These are phyloP conservation scores for Willowsia nigromaculata DNA, from an alignment of 2,888 invertebrate genomes.

Conservation along the genomic window DNA sequence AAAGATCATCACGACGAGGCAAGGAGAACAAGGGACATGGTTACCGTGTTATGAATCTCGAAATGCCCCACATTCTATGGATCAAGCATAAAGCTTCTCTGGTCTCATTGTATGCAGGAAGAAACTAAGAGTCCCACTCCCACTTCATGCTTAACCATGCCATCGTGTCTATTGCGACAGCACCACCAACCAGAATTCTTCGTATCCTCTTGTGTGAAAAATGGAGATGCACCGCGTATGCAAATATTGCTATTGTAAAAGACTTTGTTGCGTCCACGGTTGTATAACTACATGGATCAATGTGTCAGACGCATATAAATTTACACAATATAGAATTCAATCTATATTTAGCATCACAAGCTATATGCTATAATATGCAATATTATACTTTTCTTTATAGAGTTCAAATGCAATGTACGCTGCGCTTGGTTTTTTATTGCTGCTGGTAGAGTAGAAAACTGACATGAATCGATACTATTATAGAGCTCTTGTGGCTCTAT, in stretches of 20 bases:
- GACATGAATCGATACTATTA: too few relatives aligned
- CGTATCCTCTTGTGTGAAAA: background rate
- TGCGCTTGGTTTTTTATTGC: too few relatives aligned
- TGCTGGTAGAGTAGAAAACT: too few relatives aligned
- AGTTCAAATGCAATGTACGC: too few relatives aligned
- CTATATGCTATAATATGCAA: too few relatives aligned
- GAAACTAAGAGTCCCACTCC: background rate
- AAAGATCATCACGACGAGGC: background rate
- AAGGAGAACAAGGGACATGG: background rate
- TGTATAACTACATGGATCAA: background rate
- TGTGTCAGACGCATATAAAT: too few relatives aligned
- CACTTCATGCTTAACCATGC: background rate
- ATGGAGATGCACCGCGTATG: conserved; percentile 1
- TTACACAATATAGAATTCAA: too few relatives aligned
- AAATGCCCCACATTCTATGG: background rate
- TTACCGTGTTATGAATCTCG: conserved; percentile 7
- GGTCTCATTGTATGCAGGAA: background rate
- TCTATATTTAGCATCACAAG: too few relatives aligned
- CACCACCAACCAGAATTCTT: background rate
- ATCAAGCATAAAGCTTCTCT: too few relatives aligned
- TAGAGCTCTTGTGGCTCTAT: too few relatives aligned
- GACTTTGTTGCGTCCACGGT: background rate
- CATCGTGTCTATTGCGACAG: background rate
- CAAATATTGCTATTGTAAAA: background rate
- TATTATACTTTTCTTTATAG: too few relatives aligned